phyloP scores from a whole-genome alignment of 2,113 vertebrate genomes.

The Panthera leo region DNA sequence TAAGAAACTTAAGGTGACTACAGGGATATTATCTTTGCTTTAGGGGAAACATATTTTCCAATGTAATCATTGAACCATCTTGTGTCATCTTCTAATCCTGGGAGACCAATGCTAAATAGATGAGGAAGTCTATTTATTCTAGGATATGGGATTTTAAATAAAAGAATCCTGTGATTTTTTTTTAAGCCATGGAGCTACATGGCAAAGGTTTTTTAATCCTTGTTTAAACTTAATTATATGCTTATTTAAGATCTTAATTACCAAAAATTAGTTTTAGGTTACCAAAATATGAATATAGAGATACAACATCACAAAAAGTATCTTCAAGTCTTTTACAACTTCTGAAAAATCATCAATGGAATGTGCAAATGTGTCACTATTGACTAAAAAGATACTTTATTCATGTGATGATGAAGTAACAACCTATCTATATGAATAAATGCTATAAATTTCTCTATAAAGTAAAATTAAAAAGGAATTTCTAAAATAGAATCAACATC shows the following conservation, averaged over 20 bases:
- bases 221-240: background rate
- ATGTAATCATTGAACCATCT: constrained; percentile 40
- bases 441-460: background rate
- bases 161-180: background rate
- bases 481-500: background rate
- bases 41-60: constrained; percentile 56
- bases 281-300: background rate
- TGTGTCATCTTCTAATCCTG: background rate
- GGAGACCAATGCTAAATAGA: background rate
- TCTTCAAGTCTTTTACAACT: background rate
- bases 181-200: background rate
- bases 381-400: background rate
- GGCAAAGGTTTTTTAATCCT: background rate
- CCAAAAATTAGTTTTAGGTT: background rate
- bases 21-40: constrained; percentile 52
- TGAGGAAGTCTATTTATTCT: constrained; percentile 26
- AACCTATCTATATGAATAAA: background rate
- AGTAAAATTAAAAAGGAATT: background rate
- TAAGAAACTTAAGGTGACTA: constrained; percentile 55
- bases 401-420: background rate
- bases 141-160: constrained; percentile 40
- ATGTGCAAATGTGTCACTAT: background rate
- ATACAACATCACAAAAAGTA: background rate
- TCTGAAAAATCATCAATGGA: background rate
- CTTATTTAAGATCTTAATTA: background rate